Conservation (phyloP, 2,797 vertebrate genomes). For the Halcyon badia region DNA sequence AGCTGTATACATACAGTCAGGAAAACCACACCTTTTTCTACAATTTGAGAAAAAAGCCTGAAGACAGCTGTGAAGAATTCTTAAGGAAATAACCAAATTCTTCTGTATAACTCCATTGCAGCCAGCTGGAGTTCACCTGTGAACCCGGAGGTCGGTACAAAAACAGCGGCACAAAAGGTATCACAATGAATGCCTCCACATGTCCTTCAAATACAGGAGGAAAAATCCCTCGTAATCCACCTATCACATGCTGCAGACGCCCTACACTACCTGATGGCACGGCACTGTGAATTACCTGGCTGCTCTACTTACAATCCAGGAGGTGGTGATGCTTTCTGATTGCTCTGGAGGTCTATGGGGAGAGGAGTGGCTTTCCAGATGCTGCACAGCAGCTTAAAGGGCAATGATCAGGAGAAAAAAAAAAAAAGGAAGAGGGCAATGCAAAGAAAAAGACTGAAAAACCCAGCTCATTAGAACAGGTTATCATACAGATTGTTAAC, state of each 20-base stretch:
- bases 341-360: not conserved
- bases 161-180: not conserved
- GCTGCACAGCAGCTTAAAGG: not conserved
- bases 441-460: not conserved
- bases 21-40: not conserved
- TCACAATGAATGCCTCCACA: not conserved
- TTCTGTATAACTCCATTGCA: not conserved
- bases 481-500: not conserved
- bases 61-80: not conserved
- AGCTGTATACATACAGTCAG: not conserved
- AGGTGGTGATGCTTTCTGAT: not conserved
- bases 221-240: not conserved
- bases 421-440: not conserved
- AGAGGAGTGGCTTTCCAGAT: not conserved
- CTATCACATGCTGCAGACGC: not conserved
- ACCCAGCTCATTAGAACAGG: not conserved
- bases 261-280: fast-evolving
- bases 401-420: not conserved
- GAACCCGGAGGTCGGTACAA: not conserved
- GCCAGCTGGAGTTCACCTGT: not conserved
- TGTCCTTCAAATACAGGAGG: not conserved
- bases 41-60: not conserved
- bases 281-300: not conserved
- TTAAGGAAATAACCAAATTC: not conserved
- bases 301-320: not conserved